Evolutionary conservation across 2,797 vertebrate genomes (phyloP).

Genomic region (Lindbergichthys nudifrons): DNA sequence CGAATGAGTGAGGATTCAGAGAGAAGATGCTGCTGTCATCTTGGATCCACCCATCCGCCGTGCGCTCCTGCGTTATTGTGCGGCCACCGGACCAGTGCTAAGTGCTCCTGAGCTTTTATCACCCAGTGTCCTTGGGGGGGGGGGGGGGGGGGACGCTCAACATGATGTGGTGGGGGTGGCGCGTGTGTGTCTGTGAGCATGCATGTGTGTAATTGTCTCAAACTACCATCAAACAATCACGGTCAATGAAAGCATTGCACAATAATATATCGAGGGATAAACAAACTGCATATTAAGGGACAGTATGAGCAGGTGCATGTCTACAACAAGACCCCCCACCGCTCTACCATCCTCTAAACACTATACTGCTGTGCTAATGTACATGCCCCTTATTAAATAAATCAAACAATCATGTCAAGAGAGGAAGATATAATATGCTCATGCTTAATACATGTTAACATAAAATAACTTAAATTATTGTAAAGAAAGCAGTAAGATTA

Average conservation of each 20-base stretch:
- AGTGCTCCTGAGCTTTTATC: conserved; percentile 70
- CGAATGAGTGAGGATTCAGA: conserved; percentile 1
- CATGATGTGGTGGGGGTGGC: not conserved
- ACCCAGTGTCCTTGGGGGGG: conserved; percentile 40
- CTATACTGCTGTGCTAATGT: accelerated
- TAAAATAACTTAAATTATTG: no score
- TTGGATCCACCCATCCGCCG: conserved; percentile 44
- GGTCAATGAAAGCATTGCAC: not conserved
- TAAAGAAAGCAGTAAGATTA: no score
- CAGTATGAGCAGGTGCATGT: not conserved
- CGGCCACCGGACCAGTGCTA: conserved; percentile 8
- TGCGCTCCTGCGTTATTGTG: conserved; percentile 28
- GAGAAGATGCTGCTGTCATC: conserved; percentile 16
- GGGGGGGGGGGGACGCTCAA: conserved; percentile 3
- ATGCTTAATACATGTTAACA: no score
- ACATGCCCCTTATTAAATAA: not conserved
- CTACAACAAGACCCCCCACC: not conserved
- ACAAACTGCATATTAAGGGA: not conserved
- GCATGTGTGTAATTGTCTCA: not conserved
- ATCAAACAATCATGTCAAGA: not conserved
- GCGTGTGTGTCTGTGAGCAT: conserved; percentile 11
- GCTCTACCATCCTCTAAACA: not conserved
- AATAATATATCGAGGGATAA: not conserved
- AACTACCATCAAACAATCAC: not conserved
- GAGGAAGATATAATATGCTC: not conserved